Conservation (phyloP, 2,888 invertebrate genomes). For the Helleia helle region DNA sequence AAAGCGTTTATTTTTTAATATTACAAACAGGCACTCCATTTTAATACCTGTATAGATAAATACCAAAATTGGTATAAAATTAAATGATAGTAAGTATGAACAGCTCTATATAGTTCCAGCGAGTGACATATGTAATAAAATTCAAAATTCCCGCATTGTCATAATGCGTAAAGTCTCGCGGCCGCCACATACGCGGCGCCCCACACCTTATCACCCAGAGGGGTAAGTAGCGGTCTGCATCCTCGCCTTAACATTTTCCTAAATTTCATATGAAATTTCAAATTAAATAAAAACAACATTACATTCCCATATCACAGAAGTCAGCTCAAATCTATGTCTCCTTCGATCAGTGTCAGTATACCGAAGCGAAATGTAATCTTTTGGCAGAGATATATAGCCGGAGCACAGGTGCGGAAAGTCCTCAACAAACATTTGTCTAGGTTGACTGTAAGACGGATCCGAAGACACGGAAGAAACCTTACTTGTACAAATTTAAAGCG, state of each 20-base stretch:
- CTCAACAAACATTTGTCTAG: slow-evolving; percentile 27
- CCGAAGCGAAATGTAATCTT: slow-evolving; percentile 21
- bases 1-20: no score
- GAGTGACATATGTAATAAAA: no score
- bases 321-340: slow-evolving; percentile 17
- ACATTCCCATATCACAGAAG: slow-evolving; percentile 10
- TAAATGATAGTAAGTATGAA: no score
- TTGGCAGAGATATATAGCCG: slow-evolving; percentile 26
- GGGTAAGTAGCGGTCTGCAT: no score
- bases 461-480: slow-evolving; percentile 9
- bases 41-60: no score
- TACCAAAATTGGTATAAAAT: no score
- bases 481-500: not conserved
- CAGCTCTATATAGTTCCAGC: no score
- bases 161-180: no score
- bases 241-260: slow-evolving; percentile 17
- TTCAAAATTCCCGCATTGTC: no score
- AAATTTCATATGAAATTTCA: slow-evolving; percentile 11
- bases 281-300: not conserved
- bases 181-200: no score
- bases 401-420: slow-evolving; percentile 28
- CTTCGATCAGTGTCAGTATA: slow-evolving; percentile 25
- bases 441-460: slow-evolving; percentile 18
- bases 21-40: no score
- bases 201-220: no score